phyloP scores from a whole-genome alignment of 2,113 vertebrate genomes.

The Dicrurus megarhynchus region DNA sequence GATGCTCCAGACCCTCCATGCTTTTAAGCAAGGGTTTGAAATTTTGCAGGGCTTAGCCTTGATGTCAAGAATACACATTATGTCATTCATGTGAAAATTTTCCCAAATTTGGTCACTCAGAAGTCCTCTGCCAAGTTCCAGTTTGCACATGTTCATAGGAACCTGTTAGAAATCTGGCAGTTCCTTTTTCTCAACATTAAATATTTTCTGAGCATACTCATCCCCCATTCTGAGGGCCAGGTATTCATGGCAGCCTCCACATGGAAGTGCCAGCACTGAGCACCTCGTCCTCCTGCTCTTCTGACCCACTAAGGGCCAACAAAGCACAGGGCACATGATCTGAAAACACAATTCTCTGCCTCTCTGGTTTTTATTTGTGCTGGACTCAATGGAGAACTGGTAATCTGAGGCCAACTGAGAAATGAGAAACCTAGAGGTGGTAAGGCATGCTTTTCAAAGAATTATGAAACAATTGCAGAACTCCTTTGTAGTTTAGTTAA shows the following conservation, averaged over 20 bases:
- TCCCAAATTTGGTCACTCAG: constrained; percentile 1
- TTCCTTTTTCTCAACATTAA: neutral
- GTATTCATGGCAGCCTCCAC: neutral
- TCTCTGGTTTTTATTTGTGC: neutral
- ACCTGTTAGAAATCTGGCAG: neutral
- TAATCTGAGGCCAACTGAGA: neutral
- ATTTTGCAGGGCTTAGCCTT: neutral
- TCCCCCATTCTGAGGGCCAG: neutral
- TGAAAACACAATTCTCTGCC: neutral
- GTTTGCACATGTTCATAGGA: neutral
- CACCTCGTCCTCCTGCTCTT: neutral
- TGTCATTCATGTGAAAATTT: neutral
- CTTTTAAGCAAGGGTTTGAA: constrained; percentile 7
- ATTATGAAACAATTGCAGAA: neutral
- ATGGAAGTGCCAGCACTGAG: neutral
- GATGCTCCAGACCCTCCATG: neutral
- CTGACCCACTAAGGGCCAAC: neutral
- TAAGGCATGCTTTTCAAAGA: neutral
- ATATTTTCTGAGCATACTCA: neutral
- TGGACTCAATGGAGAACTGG: neutral
- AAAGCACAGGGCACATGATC: neutral
- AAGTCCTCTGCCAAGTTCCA: neutral
- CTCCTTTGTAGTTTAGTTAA: neutral
- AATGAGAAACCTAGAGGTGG: neutral
- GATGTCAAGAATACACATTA: neutral